A percentile compares a stretch with the other conserved stretches of the same genome.
Evolutionary conservation across 2,888 invertebrate species (phyloP).

Genomic region (Meloe dianella): DNA sequence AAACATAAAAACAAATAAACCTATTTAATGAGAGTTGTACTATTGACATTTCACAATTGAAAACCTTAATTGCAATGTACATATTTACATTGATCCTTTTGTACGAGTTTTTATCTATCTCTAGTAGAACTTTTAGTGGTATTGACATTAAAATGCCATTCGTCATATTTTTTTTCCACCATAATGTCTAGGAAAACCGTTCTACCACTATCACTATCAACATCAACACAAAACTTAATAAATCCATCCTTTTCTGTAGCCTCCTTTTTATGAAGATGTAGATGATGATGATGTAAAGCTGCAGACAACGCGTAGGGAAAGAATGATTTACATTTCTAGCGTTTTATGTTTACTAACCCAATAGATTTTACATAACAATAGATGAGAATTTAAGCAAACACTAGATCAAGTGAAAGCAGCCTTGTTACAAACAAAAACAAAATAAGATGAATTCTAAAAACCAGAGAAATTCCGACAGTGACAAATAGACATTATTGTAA

Average conservation of each 20-base stretch:
- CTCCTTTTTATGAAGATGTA: background rate
- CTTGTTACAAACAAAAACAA: background rate
- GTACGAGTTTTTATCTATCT: background rate
- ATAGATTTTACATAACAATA: slow-evolving; percentile 13
- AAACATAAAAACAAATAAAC: background rate
- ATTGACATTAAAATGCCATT: background rate
- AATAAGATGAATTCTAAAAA: background rate
- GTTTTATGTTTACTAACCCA: background rate
- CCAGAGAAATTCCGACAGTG: background rate
- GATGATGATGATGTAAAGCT: background rate
- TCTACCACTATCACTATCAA: background rate
- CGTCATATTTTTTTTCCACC: background rate
- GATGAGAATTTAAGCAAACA: slow-evolving; percentile 6
- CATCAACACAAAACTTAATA: background rate
- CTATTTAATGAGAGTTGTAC: background rate
- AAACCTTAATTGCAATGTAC: background rate
- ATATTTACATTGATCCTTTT: background rate
- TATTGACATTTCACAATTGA: background rate
- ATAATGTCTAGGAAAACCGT: too few species aligned
- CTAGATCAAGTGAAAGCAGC: background rate
- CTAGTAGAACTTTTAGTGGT: too few species aligned
- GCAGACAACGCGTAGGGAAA: slow-evolving; percentile 1
- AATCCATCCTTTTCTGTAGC: slow-evolving; percentile 4
- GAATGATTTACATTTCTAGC: slow-evolving; percentile 9
- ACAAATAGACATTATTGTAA: slow-evolving; percentile 1